Percentiles rank a stretch among this genome's conserved stretches.
Evolutionary conservation across 1,140 invertebrate genomes (phyloP).

Genomic region (Cydia splendana): DNA sequence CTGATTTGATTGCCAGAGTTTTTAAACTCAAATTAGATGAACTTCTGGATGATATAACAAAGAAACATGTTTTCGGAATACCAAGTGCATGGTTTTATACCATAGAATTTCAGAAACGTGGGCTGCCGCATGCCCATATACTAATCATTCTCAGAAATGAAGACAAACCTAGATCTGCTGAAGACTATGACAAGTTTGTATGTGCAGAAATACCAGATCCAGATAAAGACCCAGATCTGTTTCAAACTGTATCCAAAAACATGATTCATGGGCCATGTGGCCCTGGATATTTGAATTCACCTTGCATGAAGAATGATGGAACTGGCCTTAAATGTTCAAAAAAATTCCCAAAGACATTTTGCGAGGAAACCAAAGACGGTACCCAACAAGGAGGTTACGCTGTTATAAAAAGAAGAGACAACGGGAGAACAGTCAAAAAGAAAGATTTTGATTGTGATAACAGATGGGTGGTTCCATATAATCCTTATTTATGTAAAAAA

Average conservation of each 20-base stretch:
- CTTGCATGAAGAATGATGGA: constrained; percentile 41
- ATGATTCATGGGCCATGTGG: constrained; percentile 71
- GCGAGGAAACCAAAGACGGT: constrained; percentile 8
- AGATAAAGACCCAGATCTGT: constrained; percentile 55
- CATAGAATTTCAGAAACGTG: constrained; percentile 49
- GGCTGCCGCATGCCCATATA: constrained; percentile 46
- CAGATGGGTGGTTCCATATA: constrained; percentile 36
- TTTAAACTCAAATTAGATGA: constrained; percentile 38
- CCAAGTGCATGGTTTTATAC: constrained; percentile 44
- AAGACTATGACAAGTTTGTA: constrained; percentile 65
- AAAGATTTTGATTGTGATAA: constrained; percentile 35
- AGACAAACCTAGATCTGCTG: constrained; percentile 43
- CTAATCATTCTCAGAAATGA: constrained; percentile 49
- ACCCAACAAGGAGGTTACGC: constrained; percentile 7
- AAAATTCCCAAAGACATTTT: constrained; percentile 44
- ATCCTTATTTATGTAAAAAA: constrained; percentile 42
- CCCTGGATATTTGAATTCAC: constrained; percentile 40
- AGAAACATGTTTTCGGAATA: constrained; percentile 48
- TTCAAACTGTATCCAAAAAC: constrained; percentile 55
- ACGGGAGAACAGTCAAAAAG: constrained; percentile 31
- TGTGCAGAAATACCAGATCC: constrained; percentile 75
- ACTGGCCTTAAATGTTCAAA: constrained; percentile 42
- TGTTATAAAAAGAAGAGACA: constrained; percentile 32
- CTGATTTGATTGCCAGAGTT: constrained; percentile 38
- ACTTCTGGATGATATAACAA: constrained; percentile 38